A percentile compares a stretch with the other conserved stretches of the same genome.
phyloP scores from a whole-genome alignment of 2,113 vertebrate genomes.

The Tragelaphus strepsiceros region DNA sequence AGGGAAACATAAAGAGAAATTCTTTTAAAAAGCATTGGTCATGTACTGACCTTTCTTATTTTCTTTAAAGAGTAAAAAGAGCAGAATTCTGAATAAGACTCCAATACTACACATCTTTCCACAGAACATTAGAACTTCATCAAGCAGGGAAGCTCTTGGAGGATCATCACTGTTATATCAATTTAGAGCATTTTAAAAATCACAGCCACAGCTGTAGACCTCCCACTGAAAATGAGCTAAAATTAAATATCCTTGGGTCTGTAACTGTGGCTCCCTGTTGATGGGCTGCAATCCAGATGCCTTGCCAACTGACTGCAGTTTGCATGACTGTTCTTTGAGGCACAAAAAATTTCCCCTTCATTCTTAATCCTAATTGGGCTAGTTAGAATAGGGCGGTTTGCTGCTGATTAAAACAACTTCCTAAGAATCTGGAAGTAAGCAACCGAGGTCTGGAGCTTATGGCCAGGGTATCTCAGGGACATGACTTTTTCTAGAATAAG shows the following conservation, averaged over 20 bases:
- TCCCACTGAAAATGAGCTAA: slow-evolving; percentile 36
- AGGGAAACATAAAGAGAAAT: background rate
- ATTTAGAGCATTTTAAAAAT: slow-evolving; percentile 46
- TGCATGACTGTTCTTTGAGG: slow-evolving; percentile 1
- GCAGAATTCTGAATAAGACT: slow-evolving; percentile 10
- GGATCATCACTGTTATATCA: slow-evolving; percentile 15
- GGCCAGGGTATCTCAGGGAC: background rate
- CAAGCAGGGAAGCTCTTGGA: background rate
- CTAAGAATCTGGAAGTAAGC: background rate
- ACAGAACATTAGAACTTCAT: background rate
- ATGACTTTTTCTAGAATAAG: background rate
- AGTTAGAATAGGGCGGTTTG: background rate
- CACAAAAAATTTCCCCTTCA: slow-evolving; percentile 7
- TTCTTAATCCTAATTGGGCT: slow-evolving; percentile 34
- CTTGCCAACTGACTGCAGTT: slow-evolving; percentile 5
- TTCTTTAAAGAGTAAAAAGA: background rate
- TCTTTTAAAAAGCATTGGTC: background rate
- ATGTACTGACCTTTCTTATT: background rate
- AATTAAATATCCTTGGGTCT: slow-evolving; percentile 33
- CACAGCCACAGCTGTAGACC: slow-evolving; percentile 27
- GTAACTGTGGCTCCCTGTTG: background rate
- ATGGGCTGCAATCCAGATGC: background rate
- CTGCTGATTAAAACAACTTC: slow-evolving; percentile 7
- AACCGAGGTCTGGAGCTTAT: background rate
- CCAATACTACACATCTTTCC: background rate